phyloP scores from a whole-genome alignment of 2,113 vertebrate species.

The Herpetotheres cachinnans region DNA sequence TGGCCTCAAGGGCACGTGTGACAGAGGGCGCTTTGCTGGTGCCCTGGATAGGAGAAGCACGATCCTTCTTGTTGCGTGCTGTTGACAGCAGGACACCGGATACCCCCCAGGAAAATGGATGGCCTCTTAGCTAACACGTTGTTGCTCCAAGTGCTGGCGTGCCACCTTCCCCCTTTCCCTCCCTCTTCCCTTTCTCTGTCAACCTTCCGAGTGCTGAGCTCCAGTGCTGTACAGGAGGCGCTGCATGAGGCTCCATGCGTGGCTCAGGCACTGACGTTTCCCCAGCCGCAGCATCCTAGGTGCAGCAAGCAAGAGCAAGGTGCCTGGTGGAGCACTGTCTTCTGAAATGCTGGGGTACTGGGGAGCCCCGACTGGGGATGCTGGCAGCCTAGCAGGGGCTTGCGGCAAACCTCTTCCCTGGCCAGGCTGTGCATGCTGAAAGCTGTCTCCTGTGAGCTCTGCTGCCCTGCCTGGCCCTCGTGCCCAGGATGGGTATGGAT shows the following conservation, averaged over 20 bases:
- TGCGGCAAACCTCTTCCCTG: not conserved
- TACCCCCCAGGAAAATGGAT: not conserved
- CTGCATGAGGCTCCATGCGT: fast-evolving
- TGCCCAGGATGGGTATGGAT: not conserved
- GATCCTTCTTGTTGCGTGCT: not conserved
- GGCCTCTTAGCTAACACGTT: not conserved
- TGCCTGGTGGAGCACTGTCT: not conserved
- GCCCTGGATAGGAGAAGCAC: not conserved
- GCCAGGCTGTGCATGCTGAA: not conserved
- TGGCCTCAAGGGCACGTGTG: not conserved
- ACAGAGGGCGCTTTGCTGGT: not conserved
- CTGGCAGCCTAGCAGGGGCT: not conserved
- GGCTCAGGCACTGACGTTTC: not conserved
- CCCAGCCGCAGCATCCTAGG: not conserved
- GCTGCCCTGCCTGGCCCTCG: not conserved
- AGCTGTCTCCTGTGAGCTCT: not conserved
- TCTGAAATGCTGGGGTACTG: not conserved
- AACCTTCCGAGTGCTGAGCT: not conserved
- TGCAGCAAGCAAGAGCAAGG: not conserved
- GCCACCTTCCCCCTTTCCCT: not conserved
- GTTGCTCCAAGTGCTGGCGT: fast-evolving
- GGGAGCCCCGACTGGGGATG: fast-evolving
- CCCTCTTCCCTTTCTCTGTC: not conserved
- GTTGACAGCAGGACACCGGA: slow-evolving; percentile 20
- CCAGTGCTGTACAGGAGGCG: not conserved